Conservation (phyloP, 2,113 vertebrate species). For the Motacilla alba region DNA sequence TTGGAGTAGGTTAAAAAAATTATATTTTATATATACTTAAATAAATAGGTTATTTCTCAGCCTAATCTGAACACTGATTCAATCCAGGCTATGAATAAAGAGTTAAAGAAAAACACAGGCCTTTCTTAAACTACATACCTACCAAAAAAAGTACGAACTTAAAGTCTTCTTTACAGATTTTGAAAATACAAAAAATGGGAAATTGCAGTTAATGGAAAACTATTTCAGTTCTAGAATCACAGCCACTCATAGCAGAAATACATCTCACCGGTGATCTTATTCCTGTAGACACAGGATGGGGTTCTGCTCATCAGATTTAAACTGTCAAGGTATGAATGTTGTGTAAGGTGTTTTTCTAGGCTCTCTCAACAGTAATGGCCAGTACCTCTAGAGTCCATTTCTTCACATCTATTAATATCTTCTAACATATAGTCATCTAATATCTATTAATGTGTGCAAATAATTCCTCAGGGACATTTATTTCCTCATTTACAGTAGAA, state of each 20-base stretch:
- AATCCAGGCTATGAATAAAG: background rate
- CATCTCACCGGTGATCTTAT: background rate
- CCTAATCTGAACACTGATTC: background rate
- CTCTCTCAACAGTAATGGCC: background rate
- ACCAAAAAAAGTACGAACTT: background rate
- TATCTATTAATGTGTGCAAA: background rate
- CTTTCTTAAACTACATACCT: background rate
- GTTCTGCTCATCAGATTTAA: background rate
- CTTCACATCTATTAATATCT: background rate
- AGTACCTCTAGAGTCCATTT: background rate
- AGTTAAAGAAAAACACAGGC: background rate
- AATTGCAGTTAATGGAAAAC: background rate
- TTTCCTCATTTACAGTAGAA: background rate
- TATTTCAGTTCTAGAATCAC: background rate
- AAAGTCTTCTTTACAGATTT: background rate
- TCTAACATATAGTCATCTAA: background rate
- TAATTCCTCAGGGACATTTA: background rate
- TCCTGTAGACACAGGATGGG: background rate
- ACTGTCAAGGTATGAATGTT: background rate
- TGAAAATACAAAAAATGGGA: background rate
- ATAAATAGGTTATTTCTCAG: background rate
- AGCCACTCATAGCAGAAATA: background rate
- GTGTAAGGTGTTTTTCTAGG: background rate
- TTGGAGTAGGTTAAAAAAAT: background rate
- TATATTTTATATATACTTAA: background rate